Base-by-base conservation (phyloP, 2,888 invertebrate species). In the Stenoptilia bipunctidactyla region DNA sequence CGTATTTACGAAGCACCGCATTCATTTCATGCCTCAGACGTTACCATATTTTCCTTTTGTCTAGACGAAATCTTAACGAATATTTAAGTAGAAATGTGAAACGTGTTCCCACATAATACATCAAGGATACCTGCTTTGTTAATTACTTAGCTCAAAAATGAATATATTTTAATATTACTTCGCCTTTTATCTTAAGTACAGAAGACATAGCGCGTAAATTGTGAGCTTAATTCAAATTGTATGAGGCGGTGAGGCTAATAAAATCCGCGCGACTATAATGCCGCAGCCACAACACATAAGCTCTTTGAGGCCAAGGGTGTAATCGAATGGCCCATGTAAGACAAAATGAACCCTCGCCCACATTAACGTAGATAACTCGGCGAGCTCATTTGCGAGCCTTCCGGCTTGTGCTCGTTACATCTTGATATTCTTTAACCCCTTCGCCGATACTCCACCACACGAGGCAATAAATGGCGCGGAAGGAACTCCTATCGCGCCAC, bases 391-490 rank as follows among this genome's bases (percentile, higher is more conserved):
- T 83, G 82, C 80, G 77, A 71, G 79, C 80, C 82, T 82, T 80
- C 80, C 80, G 82, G 79, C 77, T 69, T 71, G 65, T 53, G 76
- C 72, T 75, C 75, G 79, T 75, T 80, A 76, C 76, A 82, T 82
- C 82, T 82, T 77, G 80, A 83, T 83, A 82, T 82, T 83, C 82
- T 83, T 82, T 82, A 30, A 80, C 80, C 82, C 79, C 80, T 80
- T 79, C 69, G 60, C 76, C 76, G 79, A 75, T 74, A 73, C 74
- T 65, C 62, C 63, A 72, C 80, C 79, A 79, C 80, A 79, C 77
- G 76, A 80, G n/a, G 79, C 83, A 77, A 82, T 83, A 82, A 83
- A 83, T 83, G 82, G 83, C 75, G 80, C 66, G 83, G 83, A 83
- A 83, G 72, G 73, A 74, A 66, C 62, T 73, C 77, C 79, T 80